Conservation (phyloP, 2,888 invertebrate genomes). For the Drosophila antonietae region DNA sequence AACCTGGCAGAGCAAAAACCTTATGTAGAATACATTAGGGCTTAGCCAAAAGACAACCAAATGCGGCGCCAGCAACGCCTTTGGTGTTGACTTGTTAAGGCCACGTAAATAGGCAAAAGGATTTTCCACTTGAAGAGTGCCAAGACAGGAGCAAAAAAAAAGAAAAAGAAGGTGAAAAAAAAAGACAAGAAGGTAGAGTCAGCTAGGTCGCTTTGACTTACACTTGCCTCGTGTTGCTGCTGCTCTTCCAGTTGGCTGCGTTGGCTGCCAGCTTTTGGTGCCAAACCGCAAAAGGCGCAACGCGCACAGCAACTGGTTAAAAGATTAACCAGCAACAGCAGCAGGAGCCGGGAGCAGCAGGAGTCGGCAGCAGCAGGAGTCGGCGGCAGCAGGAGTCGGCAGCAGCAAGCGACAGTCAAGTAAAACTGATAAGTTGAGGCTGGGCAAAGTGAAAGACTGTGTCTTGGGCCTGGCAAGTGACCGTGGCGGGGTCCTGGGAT, state of each 20-base stretch:
- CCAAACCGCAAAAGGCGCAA: slow-evolving; percentile 75
- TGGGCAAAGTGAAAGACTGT: slow-evolving; percentile 2
- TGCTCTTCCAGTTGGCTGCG: slow-evolving; percentile 65
- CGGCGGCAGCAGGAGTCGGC: background rate
- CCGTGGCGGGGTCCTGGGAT: slow-evolving; percentile 32
- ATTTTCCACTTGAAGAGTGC: slow-evolving; percentile 81
- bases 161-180: slow-evolving; percentile 11
- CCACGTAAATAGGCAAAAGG: slow-evolving; percentile 75
- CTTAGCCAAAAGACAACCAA: slow-evolving; percentile 46
- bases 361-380: background rate
- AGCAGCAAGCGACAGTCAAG: slow-evolving; percentile 14
- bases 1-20: background rate
- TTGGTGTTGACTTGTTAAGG: slow-evolving; percentile 65
- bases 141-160: slow-evolving; percentile 48
- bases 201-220: slow-evolving; percentile 24
- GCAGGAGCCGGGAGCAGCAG: background rate
- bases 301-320: slow-evolving; percentile 62
- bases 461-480: slow-evolving; percentile 53
- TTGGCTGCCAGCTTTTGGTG: slow-evolving; percentile 61
- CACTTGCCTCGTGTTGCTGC: slow-evolving; percentile 37
- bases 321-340: slow-evolving; percentile 60
- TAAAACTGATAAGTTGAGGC: slow-evolving; percentile 36
- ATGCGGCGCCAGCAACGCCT: slow-evolving; percentile 35
- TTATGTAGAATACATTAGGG: slow-evolving; percentile 30
- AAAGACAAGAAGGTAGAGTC: slow-evolving; percentile 24